Evolutionary conservation across 2,113 vertebrate species (phyloP).

Genomic region (Dicrurus megarhynchus): DNA sequence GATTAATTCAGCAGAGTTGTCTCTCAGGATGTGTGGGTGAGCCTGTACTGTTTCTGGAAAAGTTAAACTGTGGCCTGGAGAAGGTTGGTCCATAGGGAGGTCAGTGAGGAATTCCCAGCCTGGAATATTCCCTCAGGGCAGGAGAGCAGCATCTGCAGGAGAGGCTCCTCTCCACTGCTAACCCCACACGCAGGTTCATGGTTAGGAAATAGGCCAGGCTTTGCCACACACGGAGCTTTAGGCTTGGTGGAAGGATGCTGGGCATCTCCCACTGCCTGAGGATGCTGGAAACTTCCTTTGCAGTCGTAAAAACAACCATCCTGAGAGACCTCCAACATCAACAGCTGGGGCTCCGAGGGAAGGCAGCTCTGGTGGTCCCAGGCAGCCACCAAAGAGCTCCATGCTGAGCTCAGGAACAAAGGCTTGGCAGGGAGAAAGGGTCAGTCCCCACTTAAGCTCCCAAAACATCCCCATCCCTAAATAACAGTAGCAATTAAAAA

Average conservation of each 20-base stretch:
- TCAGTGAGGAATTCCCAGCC: neutral
- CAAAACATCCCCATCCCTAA: neutral
- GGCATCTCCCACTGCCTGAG: constrained; percentile 19
- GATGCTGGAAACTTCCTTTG: constrained; percentile 25
- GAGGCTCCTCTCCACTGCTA: neutral
- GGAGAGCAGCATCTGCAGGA: neutral
- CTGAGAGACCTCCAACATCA: constrained; percentile 27
- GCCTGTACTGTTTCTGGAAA: neutral
- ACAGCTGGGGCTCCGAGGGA: neutral
- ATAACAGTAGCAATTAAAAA: neutral
- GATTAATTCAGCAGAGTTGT: neutral
- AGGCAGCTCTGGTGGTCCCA: constrained; percentile 45
- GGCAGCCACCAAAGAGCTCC: neutral
- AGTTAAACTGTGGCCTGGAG: neutral
- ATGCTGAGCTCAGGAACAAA: neutral
- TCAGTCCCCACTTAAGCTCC: neutral
- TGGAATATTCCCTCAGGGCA: neutral
- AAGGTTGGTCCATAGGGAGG: neutral
- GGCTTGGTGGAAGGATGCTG: neutral
- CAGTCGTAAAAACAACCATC: neutral
- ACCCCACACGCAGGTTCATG: neutral
- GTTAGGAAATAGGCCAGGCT: neutral
- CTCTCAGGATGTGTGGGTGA: neutral
- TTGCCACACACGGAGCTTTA: neutral
- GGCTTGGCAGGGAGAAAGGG: neutral